Evolutionary conservation across 1,140 invertebrate genomes (phyloP).

Genomic region (Drosophila leontia): DNA sequence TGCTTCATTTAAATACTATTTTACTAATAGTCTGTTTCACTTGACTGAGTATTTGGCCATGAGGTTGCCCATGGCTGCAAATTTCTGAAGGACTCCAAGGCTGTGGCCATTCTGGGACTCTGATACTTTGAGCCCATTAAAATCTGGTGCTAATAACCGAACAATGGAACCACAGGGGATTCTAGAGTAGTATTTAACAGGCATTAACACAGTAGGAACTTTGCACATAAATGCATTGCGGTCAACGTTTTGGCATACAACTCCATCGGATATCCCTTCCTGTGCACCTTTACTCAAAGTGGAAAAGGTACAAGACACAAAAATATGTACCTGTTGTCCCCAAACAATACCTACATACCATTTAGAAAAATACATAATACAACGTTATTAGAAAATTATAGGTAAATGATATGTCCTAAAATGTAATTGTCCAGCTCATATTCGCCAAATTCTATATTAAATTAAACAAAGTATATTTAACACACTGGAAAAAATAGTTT

Average conservation of each 20-base stretch:
- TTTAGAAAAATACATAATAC: background rate
- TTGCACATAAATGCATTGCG: slow-evolving; percentile 1
- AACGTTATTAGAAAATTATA: background rate
- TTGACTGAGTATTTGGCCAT: too few relatives aligned
- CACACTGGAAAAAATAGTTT: background rate
- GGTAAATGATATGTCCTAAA: background rate
- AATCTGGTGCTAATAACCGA: slow-evolving; percentile 6
- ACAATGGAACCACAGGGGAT: slow-evolving; percentile 4
- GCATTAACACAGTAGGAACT: background rate
- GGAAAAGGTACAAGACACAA: background rate
- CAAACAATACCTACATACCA: background rate
- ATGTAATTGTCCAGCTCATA: background rate
- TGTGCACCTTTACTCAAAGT: background rate
- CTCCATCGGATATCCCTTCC: background rate
- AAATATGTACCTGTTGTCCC: background rate
- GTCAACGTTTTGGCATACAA: slow-evolving; percentile 9
- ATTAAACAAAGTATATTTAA: background rate
- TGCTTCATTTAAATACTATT: background rate
- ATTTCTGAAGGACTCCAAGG: background rate
- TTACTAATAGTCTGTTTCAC: background rate
- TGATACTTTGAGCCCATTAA: slow-evolving; percentile 2
- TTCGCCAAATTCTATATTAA: background rate
- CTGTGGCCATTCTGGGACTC: background rate
- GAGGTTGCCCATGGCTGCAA: too few relatives aligned
- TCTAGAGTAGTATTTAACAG: background rate